Percentiles rank a stretch among this genome's conserved stretches.
phyloP scores from a whole-genome alignment of 2,797 vertebrate genomes.

The Pseudochirops corinnae region DNA sequence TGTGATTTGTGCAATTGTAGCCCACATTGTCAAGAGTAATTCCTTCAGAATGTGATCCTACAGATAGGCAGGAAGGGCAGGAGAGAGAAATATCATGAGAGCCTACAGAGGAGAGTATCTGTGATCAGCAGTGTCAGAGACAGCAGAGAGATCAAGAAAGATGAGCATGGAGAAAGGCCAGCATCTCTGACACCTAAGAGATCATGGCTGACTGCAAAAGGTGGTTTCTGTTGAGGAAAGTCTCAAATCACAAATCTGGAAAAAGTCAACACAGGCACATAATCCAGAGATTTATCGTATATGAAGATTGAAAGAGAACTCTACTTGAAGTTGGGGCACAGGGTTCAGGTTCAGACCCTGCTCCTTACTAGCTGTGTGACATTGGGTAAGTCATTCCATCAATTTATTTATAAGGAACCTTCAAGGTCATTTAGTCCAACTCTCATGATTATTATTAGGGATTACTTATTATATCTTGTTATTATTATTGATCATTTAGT shows the following conservation, averaged over 20 bases:
- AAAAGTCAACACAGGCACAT: background rate
- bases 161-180: background rate
- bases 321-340: background rate
- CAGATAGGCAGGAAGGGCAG: background rate
- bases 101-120: background rate
- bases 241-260: background rate
- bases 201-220: background rate
- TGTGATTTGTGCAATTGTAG: background rate
- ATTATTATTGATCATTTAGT: too few species aligned
- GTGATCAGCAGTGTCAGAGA: background rate
- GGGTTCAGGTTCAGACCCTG: background rate
- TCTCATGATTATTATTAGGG: background rate
- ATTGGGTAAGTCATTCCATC: background rate
- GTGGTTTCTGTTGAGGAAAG: background rate
- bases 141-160: background rate
- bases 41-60: background rate
- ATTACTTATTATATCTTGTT: too few species aligned
- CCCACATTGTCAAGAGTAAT: background rate
- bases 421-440: background rate
- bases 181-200: background rate
- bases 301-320: background rate
- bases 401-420: background rate
- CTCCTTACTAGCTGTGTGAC: background rate
- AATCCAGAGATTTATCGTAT: background rate
- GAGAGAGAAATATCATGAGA: background rate